A percentile compares a stretch with the other conserved stretches of the same genome.
Conservation (phyloP, 2,113 vertebrate genomes). For the Paratilapia polleni region DNA sequence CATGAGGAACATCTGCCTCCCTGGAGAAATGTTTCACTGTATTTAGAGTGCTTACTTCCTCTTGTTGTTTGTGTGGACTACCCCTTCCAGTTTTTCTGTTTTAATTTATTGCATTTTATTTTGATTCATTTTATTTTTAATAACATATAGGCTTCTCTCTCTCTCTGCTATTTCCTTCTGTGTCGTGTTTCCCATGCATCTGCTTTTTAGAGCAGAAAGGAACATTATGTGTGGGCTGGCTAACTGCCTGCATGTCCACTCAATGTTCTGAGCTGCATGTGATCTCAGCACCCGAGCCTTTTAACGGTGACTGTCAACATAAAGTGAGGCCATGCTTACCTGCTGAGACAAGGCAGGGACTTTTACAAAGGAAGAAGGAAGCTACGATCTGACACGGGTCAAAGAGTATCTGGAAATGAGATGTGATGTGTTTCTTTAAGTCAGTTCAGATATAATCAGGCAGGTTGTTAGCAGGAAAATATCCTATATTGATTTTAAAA, state of each 20-base stretch:
- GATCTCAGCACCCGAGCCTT: constrained; percentile 46
- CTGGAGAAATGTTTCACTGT: constrained; percentile 27
- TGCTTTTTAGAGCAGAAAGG: constrained; percentile 73
- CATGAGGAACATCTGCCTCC: constrained; percentile 38
- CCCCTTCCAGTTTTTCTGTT: background rate
- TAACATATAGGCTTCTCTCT: background rate
- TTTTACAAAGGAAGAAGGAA: constrained; percentile 15
- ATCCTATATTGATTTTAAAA: background rate
- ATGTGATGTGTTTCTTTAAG: constrained; percentile 38
- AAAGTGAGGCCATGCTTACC: constrained; percentile 29
- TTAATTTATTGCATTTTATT: constrained; percentile 5
- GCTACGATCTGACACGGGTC: constrained; percentile 34
- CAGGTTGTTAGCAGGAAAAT: constrained; percentile 1
- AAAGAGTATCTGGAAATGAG: constrained; percentile 33
- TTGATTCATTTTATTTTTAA: background rate
- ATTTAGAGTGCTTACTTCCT: constrained; percentile 8
- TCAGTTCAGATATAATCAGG: constrained; percentile 35
- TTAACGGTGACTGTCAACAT: constrained; percentile 46
- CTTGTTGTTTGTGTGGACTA: background rate
- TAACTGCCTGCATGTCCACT: constrained; percentile 35
- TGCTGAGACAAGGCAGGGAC: constrained; percentile 40
- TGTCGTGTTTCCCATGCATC: constrained; percentile 27
- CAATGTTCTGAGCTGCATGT: constrained; percentile 47
- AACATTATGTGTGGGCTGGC: constrained; percentile 46
- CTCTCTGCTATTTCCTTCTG: background rate